A percentile compares a stretch with the other conserved stretches of the same genome.
Conservation (phyloP, 1,140 invertebrate species). For the Drosophila elegans region DNA sequence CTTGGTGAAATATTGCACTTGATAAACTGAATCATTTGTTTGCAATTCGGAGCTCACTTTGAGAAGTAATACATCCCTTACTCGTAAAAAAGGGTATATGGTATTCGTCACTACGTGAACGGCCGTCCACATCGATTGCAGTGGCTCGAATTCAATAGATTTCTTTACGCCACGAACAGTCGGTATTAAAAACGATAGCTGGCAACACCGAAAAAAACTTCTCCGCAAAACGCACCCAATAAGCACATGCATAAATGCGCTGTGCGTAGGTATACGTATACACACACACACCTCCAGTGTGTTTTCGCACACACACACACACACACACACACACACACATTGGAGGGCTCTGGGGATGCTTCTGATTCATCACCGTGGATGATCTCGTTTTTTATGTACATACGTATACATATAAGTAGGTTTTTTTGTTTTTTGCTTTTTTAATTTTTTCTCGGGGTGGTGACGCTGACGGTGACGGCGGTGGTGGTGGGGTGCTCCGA, state of each 20-base stretch:
- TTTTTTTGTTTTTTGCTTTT: constrained; percentile 12
- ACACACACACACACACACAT: constrained; percentile 1
- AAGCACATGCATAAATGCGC: constrained; percentile 7
- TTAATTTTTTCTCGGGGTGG: constrained; percentile 41
- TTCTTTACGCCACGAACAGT: background rate
- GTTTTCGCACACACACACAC: background rate
- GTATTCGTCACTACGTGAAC: too few species aligned
- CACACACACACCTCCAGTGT: background rate
- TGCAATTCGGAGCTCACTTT: too few species aligned
- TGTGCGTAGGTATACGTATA: constrained; percentile 8
- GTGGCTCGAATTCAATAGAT: too few species aligned
- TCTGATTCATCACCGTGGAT: constrained; percentile 21
- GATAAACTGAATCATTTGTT: too few species aligned
- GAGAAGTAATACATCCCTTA: too few species aligned
- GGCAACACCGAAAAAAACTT: background rate
- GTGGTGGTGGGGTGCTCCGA: constrained; percentile 22
- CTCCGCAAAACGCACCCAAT: constrained; percentile 3
- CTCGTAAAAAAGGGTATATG: too few species aligned
- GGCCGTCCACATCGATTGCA: too few species aligned
- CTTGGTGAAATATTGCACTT: too few species aligned
- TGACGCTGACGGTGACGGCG: constrained; percentile 12
- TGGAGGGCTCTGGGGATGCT: constrained; percentile 1
- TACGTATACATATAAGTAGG: constrained; percentile 6
- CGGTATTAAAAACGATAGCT: background rate
- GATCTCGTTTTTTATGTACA: constrained; percentile 32